Evolutionary conservation across 2,888 invertebrate species (phyloP), one percentile per base, ranked within the genome.

Genomic region (Hecatera dysodea): DNA sequence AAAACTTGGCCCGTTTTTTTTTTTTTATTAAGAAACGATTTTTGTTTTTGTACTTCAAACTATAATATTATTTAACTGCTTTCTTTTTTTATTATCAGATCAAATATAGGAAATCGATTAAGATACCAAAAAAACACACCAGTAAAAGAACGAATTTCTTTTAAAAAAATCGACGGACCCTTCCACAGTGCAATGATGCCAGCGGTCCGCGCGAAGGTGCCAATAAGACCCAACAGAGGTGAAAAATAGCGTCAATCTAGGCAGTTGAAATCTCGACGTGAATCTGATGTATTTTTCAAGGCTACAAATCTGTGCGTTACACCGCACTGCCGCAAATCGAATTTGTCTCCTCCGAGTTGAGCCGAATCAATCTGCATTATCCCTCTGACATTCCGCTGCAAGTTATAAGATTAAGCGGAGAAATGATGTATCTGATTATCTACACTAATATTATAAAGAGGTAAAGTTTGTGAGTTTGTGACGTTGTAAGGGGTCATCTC

Each of bases 281-380:
- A 72, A 90, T 84, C 87, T 85, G 84, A 78, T 83, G 89, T 91
- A 92, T 93, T 90, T 93, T 90, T 92, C 90, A 89, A 83, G 81
- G 86, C 88, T 87, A 90, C 90, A 89, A 90, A 90, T 88, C 87
- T 72, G 74, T 81, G 84, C 86, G 85, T 84, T 84, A 85, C 82
- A 78, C 82, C 85, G 83, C 84, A 82, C 78, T 83, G 88, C 88
- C 89, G 90, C 90, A 94, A 94, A 95, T 94, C 94, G 94, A 94
- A 94, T 95, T 94, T 93, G 93, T 94, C 93, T 92, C 89, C 89
- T 90, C 88, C 87, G 87, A 88, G 90, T 92, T 92, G 92, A 93
- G 92, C 89, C 91, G 92, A 94, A 94, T 95, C 95, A 95, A 95
- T 95, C 94, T 93, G 92, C 92, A 93, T 95, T 95, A 94, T 92